Conservation (phyloP, 2,113 vertebrate genomes). For the Craseonycteris thonglongyai region DNA sequence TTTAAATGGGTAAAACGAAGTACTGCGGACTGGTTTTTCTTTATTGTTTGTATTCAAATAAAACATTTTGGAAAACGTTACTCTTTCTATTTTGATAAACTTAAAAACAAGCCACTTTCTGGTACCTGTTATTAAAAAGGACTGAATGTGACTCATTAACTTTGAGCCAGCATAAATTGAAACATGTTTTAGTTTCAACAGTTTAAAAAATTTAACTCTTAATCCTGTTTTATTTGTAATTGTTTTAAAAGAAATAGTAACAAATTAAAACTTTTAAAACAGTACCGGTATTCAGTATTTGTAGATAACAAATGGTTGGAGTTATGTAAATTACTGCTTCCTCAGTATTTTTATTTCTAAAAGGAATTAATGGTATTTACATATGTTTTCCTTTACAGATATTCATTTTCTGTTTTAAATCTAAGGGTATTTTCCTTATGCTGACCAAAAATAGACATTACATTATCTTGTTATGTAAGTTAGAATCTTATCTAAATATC, state of each 20-base stretch:
- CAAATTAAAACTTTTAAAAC: not conserved
- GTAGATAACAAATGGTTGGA: not conserved
- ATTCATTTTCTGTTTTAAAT: not conserved
- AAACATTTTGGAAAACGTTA: not conserved
- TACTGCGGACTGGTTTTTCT: not conserved
- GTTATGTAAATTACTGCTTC: not conserved
- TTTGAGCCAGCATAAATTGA: constrained; percentile 16
- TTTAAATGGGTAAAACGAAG: not conserved
- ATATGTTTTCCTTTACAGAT: not conserved
- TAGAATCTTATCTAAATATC: not conserved
- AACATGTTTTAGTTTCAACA: not conserved
- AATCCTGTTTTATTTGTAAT: not conserved
- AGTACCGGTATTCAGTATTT: not conserved
- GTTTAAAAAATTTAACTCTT: not conserved
- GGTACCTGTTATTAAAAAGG: constrained; percentile 23
- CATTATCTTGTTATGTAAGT: not conserved
- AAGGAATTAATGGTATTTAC: not conserved
- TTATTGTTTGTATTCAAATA: not conserved
- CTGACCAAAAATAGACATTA: not conserved
- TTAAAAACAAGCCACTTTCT: not conserved
- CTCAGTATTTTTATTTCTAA: not conserved
- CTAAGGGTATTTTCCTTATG: not conserved
- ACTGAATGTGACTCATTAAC: not conserved
- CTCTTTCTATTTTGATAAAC: not conserved
- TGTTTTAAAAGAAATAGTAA: not conserved